A percentile compares a stretch with the other conserved stretches of the same genome.
phyloP scores from a whole-genome alignment of 2,113 vertebrate genomes.

The Eolophus roseicapilla region DNA sequence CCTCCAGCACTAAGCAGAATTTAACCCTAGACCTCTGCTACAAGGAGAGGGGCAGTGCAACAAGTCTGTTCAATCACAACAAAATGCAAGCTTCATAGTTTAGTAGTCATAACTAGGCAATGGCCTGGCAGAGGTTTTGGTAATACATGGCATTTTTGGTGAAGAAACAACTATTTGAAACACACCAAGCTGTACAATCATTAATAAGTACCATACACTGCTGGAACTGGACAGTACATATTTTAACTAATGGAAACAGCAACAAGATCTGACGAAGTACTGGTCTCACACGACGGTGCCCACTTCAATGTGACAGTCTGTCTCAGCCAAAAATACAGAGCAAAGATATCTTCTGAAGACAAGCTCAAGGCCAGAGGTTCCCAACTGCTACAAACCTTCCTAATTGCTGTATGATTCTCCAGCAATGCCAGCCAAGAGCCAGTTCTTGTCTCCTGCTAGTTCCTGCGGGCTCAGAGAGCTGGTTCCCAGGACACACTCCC shows the following conservation, averaged over 20 bases:
- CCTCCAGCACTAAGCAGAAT: neutral
- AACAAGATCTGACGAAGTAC: neutral
- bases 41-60: accelerated
- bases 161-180: neutral
- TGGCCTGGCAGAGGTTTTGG: neutral
- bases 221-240: neutral
- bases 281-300: neutral
- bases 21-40: neutral
- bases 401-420: neutral
- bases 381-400: neutral
- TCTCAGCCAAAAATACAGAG: neutral
- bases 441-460: neutral
- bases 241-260: neutral
- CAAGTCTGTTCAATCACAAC: neutral
- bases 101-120: neutral
- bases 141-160: neutral
- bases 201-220: neutral
- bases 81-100: neutral
- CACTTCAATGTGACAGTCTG: neutral
- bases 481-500: slow-evolving; percentile 53
- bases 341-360: neutral
- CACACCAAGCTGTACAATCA: neutral
- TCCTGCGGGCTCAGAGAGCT: neutral
- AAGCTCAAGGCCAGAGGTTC: neutral
- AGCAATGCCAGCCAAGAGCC: neutral